Percentiles rank a stretch among this genome's conserved stretches.
Conservation (phyloP, 1,140 invertebrate species). For the Zaprionus camerounensis region DNA sequence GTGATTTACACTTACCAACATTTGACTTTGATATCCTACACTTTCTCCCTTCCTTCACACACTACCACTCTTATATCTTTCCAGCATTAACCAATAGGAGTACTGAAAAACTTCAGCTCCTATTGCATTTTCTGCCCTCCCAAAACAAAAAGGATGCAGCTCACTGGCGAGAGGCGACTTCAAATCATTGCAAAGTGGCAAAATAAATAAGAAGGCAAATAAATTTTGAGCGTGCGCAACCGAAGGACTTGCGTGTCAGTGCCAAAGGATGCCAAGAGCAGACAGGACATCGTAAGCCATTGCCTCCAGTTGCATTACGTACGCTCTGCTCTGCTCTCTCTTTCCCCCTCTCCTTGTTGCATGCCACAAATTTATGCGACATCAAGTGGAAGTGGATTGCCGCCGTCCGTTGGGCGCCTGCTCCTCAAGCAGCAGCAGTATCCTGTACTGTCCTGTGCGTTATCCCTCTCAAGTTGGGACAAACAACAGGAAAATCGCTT, state of each 20-base stretch:
- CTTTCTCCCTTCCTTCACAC: too few species aligned
- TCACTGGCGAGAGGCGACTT: conserved; percentile 27
- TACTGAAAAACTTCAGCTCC: conserved; percentile 1
- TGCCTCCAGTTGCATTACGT: conserved; percentile 39
- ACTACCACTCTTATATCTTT: not conserved
- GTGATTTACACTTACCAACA: not conserved
- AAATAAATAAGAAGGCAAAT: conserved; percentile 73
- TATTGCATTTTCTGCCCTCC: conserved; percentile 22
- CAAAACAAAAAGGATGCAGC: not conserved
- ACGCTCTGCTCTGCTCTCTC: conserved; percentile 15
- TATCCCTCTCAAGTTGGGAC: conserved; percentile 40
- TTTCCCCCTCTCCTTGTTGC: conserved; percentile 22
- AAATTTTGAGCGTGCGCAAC: conserved; percentile 57
- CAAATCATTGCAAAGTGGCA: conserved; percentile 69
- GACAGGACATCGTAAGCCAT: conserved; percentile 60
- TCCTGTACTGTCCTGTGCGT: conserved; percentile 13
- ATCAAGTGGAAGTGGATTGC: conserved; percentile 49
- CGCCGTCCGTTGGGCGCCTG: conserved; percentile 28
- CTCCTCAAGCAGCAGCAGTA: conserved; percentile 11
- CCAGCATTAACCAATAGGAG: not conserved
- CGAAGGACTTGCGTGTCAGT: conserved; percentile 21
- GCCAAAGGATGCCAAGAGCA: conserved; percentile 19
- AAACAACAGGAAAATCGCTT: conserved; percentile 7
- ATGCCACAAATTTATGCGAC: conserved; percentile 61
- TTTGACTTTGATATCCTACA: not conserved